Conservation (phyloP, 2,888 invertebrate species). For the Barypeithes pellucidus region DNA sequence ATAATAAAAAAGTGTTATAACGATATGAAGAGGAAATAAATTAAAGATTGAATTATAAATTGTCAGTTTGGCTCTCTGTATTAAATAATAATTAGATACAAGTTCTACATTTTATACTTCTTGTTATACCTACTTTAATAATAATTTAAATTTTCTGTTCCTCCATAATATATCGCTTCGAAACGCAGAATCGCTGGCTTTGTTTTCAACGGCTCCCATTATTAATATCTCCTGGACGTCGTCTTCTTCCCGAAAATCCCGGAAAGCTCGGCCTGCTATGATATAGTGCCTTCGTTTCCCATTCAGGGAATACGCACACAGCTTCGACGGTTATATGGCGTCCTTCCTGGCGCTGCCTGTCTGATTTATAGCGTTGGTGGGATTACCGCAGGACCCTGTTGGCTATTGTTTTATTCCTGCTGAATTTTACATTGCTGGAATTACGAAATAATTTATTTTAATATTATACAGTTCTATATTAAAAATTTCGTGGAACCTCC, state of each 20-base stretch:
- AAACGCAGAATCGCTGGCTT: slow-evolving; percentile 28
- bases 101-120: no score
- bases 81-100: no score
- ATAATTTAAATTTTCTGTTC: no score
- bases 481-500: no score
- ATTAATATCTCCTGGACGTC: slow-evolving; percentile 49
- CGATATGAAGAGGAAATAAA: no score
- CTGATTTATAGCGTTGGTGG: slow-evolving; percentile 52
- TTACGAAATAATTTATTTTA: neutral
- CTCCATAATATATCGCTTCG: neutral
- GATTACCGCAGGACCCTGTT: slow-evolving; percentile 47
- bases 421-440: slow-evolving; percentile 22
- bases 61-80: no score
- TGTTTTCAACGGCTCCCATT: slow-evolving; percentile 38
- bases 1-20: no score
- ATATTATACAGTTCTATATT: neutral
- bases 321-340: slow-evolving; percentile 47
- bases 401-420: slow-evolving; percentile 50
- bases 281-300: slow-evolving; percentile 55
- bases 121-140: no score
- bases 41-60: no score
- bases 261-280: slow-evolving; percentile 44
- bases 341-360: slow-evolving; percentile 41
- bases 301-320: slow-evolving; percentile 55
- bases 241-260: slow-evolving; percentile 30